Percentiles rank a stretch among this genome's conserved stretches.
These are phyloP conservation scores for Nibea coibor DNA, from an alignment of 2,113 vertebrate species.

Conservation along the genomic window DNA sequence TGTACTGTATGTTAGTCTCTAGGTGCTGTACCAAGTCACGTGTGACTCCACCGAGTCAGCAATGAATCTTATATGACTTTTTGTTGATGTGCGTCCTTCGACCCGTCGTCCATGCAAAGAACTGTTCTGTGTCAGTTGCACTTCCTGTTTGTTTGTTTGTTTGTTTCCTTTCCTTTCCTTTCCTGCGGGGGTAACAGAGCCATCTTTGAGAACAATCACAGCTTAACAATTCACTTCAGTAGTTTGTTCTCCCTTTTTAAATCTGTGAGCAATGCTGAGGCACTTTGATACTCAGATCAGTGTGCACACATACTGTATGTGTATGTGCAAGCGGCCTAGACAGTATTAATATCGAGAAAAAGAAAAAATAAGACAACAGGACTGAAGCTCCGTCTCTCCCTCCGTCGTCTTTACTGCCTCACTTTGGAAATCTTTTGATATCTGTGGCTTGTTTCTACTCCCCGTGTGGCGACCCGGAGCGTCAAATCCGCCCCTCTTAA, in stretches of 20 bases:
- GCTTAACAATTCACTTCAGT: conserved; percentile 10
- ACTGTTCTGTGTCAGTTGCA: conserved; percentile 17
- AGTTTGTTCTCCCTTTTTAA: conserved; percentile 13
- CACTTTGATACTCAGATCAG: conserved; percentile 42
- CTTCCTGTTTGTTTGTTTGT: conserved; percentile 18
- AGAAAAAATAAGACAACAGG: background rate
- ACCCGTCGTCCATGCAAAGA: conserved; percentile 24
- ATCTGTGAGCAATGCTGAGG: conserved; percentile 52
- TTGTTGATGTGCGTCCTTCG: conserved; percentile 44
- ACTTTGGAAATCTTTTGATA: conserved; percentile 52
- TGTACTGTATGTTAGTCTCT: conserved; percentile 62
- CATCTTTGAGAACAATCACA: conserved; percentile 57
- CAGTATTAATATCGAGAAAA: background rate
- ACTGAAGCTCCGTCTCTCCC: background rate
- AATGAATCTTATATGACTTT: conserved; percentile 18
- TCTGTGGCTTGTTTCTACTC: conserved; percentile 35
- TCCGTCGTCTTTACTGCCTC: conserved; percentile 28
- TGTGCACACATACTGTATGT: background rate
- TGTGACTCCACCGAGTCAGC: conserved; percentile 46
- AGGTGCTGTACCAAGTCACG: conserved; percentile 55
- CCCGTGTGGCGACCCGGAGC: background rate
- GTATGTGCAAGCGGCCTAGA: conserved; percentile 5
- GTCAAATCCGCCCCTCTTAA: conserved; percentile 24
- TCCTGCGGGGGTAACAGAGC: conserved; percentile 39
- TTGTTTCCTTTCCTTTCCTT: background rate